Base-by-base conservation (phyloP, 1,140 invertebrate genomes). In the Heliothis virescens region DNA sequence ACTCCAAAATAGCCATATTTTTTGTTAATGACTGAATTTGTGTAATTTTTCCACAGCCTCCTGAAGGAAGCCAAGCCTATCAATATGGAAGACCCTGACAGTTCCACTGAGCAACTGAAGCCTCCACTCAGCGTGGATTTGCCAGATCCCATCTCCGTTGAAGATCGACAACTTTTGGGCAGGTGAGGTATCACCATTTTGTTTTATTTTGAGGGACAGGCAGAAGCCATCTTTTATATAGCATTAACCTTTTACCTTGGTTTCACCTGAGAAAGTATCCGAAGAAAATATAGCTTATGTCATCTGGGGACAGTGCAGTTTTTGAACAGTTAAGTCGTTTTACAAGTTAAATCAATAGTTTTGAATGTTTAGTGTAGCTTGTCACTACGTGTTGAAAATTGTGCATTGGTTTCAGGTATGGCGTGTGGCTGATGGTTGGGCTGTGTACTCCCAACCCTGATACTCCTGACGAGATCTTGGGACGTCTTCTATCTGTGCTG, bases 381-480 rank as follows among this genome's bases (percentile, higher is more conserved):
- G 4, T 9, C 34, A 41, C 7, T 1, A 9, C 5, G 0, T 7
- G 5, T 41, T 41, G 34, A 41, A 41, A 41, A 41, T 41, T 41
- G 34, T 41, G 34, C 5, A 9, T 41, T 41, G 4, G 34, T 41
- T 69, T 0, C 41, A 94, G 95, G 34, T 99, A 99, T 94, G 99
- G 99, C 4, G 98, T 99, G 65, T 99, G 99, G 99, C 92, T 99
- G 78, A 96, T 99, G 83, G 98, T 99, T 48, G 98, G 98, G 55
- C 96, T 99, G 80, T 99, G 98, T 93, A 97, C 97, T 11, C 98
- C 98, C 18, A 97, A 97, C 79, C 95, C 97, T 55, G 96, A 97
- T 83, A 97, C 98, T n/a, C 97, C 98, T 5, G 95, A 97, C 89
- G 98, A 99, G 94, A 97, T 98, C 48, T 95, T 99, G 50, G 98